Base-by-base conservation (phyloP, 1,140 invertebrate genomes). In the Drosophila ironensis region DNA sequence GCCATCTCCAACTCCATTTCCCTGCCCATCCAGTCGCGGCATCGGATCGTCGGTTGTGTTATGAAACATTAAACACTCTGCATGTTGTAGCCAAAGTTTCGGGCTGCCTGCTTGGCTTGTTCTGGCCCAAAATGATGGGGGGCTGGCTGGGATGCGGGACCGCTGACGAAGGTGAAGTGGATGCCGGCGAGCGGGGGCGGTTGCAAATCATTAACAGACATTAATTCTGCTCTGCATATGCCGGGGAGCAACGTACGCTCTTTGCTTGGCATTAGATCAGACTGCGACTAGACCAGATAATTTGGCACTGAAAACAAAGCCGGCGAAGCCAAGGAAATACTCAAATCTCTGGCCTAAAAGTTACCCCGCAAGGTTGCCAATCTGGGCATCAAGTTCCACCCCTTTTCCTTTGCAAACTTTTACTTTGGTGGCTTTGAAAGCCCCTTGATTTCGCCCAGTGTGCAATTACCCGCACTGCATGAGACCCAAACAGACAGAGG, bases 31-130 rank as follows among this genome's bases (percentile, higher is more conserved):
- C 33, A n/a, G n/a, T n/a, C n/a, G n/a, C n/a, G n/a, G n/a, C n/a
- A n/a, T n/a, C n/a, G n/a, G n/a, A n/a, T n/a, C n/a, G n/a, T n/a
- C 14, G 46, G 57, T 63, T 69, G 61, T 56, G 73, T 71, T 84
- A 84, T 84, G 78, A 84, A 84, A 78, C 80, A 84, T 84, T 84
- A 74, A 84, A 71, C 80, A 86, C 64, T 84, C 74, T 82, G 69
- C 69, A 72, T 63, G 77, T 61, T 42, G 59, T 48, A 38, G 57
- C 59, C 9, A 48, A 61, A 61, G 59, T 63, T 63, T 63, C 57
- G 50, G 54, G 54, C 14, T 61, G 41, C 40, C 19, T 16, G 40
- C 57, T 27, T 22, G 28, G 7, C 27, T 52, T 11, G 30, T 22
- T 37, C n/a, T 20, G 16, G 4, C 8, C 6, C 12, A 16, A 17